Percentiles rank a stretch among this genome's conserved stretches.
Evolutionary conservation across 1,140 invertebrate species (phyloP).

Genomic region (Meloidogyne hapla): DNA sequence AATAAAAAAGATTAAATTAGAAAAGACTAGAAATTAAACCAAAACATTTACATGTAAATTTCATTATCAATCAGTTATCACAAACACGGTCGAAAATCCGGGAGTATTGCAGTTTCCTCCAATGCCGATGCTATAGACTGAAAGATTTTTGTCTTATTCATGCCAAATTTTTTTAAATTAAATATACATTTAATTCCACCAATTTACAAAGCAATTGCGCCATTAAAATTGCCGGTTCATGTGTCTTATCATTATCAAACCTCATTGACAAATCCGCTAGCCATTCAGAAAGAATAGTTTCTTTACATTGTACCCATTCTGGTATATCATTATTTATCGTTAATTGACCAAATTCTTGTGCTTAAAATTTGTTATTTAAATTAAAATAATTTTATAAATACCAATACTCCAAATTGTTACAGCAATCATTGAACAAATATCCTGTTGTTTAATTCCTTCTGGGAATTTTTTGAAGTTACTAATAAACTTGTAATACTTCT

Average conservation of each 20-base stretch:
- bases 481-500: background rate
- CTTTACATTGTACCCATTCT: background rate
- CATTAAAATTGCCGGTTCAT: constrained; percentile 10
- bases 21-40: too few relatives aligned
- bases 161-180: too few relatives aligned
- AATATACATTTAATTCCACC: constrained; percentile 11
- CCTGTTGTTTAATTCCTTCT: background rate
- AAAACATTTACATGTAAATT: background rate
- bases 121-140: background rate
- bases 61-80: background rate
- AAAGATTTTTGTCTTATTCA: background rate
- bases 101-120: background rate
- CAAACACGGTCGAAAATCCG: background rate
- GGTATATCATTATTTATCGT: background rate
- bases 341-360: background rate
- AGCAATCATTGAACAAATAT: constrained; percentile 15
- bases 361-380: background rate
- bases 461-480: background rate
- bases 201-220: constrained; percentile 1
- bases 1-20: too few relatives aligned
- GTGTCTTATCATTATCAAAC: background rate
- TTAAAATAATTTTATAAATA: background rate
- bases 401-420: background rate
- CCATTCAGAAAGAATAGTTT: background rate
- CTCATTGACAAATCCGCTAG: background rate